These are phyloP conservation scores for Calycopis cecrops DNA, from an alignment of 1,140 invertebrate species.

Conservation along the genomic window DNA sequence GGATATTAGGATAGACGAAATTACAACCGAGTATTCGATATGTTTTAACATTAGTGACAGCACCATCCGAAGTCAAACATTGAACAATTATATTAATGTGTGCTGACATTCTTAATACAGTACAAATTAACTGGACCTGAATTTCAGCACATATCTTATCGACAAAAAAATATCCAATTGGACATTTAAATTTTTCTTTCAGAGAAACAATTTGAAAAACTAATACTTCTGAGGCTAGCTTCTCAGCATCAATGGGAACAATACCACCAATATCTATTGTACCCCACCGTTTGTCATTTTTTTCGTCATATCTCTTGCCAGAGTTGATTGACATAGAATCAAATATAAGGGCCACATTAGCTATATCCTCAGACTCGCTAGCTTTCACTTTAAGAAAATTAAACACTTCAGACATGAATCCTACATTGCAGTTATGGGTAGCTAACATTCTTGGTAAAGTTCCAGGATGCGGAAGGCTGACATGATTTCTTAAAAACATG, in stretches of 20 bases:
- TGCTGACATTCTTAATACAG: background rate
- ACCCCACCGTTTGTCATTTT: background rate
- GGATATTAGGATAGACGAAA: background rate
- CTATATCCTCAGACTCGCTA: background rate
- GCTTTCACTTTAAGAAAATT: background rate
- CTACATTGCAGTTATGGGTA: background rate
- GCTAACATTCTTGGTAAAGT: conserved; percentile 4
- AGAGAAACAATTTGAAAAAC: background rate
- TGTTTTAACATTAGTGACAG: background rate
- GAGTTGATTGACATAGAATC: background rate
- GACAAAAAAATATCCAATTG: background rate
- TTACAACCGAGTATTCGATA: background rate
- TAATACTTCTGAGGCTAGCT: background rate
- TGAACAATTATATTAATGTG: background rate
- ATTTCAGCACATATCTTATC: background rate
- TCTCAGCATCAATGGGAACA: background rate
- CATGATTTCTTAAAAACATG: too few species aligned
- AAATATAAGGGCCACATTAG: background rate
- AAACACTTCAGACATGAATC: conserved; percentile 3
- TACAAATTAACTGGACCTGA: background rate
- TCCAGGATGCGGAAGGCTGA: background rate
- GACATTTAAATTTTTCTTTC: background rate
- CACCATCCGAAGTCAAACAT: background rate
- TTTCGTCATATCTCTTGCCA: background rate
- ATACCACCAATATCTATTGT: background rate